phyloP scores from a whole-genome alignment of 2,113 vertebrate species.

The Oreotrochilus melanogaster region DNA sequence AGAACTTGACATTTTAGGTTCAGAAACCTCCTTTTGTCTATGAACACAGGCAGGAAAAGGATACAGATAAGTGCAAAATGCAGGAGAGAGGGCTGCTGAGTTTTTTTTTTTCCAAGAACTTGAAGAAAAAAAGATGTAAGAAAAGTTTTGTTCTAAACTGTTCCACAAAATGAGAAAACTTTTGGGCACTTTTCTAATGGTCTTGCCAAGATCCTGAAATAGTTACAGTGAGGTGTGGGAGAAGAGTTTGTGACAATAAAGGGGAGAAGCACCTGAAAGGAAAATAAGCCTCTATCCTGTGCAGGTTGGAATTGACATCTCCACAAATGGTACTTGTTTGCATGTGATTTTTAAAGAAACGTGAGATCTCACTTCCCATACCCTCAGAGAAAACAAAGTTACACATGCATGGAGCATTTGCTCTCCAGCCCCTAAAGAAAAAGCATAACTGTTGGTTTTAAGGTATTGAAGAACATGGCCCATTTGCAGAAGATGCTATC shows the following conservation, averaged over 20 bases:
- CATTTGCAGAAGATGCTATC: not conserved
- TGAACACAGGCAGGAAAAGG: not conserved
- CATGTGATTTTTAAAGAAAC: not conserved
- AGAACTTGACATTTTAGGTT: constrained; percentile 37
- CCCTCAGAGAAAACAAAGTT: not conserved
- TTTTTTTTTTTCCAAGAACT: not conserved
- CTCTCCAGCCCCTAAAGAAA: not conserved
- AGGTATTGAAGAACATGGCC: not conserved
- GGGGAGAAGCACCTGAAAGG: not conserved
- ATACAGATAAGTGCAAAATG: not conserved
- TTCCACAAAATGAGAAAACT: not conserved
- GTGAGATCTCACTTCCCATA: not conserved
- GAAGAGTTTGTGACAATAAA: not conserved
- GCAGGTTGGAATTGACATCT: not conserved
- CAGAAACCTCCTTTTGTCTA: constrained; percentile 22
- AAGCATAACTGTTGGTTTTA: not conserved
- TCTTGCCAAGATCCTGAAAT: not conserved
- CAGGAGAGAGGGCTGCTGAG: no score
- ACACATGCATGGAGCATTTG: not conserved
- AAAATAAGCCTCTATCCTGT: not conserved
- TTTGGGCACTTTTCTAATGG: not conserved
- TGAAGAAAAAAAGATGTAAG: not conserved
- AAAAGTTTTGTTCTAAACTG: not conserved
- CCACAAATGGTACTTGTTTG: not conserved
- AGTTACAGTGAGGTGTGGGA: not conserved